These are phyloP conservation scores for Pachyseris speciosa DNA, from an alignment of 64 coral and sea anemone genomes.

Conservation along the genomic window DNA sequence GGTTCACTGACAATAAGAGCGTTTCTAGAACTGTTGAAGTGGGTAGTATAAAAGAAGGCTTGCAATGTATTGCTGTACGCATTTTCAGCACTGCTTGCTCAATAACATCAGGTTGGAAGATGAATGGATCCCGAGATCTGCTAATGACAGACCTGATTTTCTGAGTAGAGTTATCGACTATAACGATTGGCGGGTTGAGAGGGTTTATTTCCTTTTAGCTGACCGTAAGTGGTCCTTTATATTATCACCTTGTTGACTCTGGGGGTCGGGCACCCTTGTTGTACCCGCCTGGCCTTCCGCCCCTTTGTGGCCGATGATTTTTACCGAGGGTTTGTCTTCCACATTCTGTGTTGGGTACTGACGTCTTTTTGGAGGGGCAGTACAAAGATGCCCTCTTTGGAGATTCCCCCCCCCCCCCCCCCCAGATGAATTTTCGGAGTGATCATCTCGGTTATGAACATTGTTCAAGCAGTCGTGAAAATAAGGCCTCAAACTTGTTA, in stretches of 20 bases:
- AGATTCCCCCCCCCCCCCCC: too few relatives aligned
- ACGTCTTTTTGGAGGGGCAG: not conserved
- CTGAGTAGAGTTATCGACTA: not conserved
- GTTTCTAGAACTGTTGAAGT: constrained; percentile 1
- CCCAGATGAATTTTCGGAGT: too few relatives aligned
- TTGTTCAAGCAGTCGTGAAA: too few relatives aligned
- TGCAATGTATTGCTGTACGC: not conserved
- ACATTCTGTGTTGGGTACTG: not conserved
- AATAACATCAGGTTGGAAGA: not conserved
- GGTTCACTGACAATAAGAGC: not conserved
- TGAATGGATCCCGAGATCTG: constrained; percentile 1
- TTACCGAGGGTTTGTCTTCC: constrained; percentile 24
- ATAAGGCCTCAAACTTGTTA: too few relatives aligned
- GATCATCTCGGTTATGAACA: too few relatives aligned
- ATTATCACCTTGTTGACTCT: not conserved
- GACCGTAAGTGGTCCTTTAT: not conserved
- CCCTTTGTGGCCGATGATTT: constrained; percentile 24
- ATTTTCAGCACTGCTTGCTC: not conserved
- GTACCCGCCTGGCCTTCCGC: constrained; percentile 26
- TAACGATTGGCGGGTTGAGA: not conserved
- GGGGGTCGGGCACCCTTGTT: not conserved
- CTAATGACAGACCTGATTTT: constrained; percentile 2
- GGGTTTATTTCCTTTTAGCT: not conserved
- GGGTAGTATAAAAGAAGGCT: not conserved
- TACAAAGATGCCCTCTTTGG: not conserved